Conservation (phyloP, 1,140 invertebrate species). For the Schlechtendalia chinensis region DNA sequence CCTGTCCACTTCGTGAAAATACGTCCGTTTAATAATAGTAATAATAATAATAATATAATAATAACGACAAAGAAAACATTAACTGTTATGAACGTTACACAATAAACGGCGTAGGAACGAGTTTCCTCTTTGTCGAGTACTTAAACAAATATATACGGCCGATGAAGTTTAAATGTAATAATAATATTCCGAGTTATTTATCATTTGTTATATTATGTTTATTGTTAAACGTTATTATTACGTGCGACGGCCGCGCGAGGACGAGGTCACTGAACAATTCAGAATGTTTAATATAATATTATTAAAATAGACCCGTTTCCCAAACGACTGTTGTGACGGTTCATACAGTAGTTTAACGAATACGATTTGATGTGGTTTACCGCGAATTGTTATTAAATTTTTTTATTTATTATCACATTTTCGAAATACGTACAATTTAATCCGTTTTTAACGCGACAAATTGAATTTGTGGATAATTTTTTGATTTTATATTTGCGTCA, state of each 20-base stretch:
- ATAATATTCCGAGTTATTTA: slow-evolving; percentile 9
- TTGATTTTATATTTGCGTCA: not conserved
- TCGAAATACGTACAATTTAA: too few species aligned
- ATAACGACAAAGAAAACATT: slow-evolving; percentile 10
- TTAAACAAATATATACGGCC: slow-evolving; percentile 27
- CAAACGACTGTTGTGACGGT: not conserved
- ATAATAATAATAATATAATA: not conserved
- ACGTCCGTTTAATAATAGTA: slow-evolving; percentile 27
- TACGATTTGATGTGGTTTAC: too few species aligned
- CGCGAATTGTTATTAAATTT: too few species aligned
- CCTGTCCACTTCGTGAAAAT: slow-evolving; percentile 28
- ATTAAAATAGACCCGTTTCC: not conserved
- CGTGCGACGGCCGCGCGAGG: not conserved
- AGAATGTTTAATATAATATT: slow-evolving; percentile 7
- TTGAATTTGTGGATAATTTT: not conserved
- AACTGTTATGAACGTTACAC: slow-evolving; percentile 38
- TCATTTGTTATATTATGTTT: slow-evolving; percentile 6
- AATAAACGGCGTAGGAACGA: slow-evolving; percentile 22
- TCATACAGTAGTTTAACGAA: too few species aligned
- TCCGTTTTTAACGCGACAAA: too few species aligned
- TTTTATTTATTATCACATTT: too few species aligned
- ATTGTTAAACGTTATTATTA: not conserved
- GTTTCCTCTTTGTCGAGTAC: slow-evolving; percentile 38
- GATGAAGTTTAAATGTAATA: slow-evolving; percentile 32
- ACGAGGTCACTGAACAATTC: slow-evolving; percentile 30